Conservation (phyloP, 2,113 vertebrate species). For the Rhinolophus ferrumequinum region DNA sequence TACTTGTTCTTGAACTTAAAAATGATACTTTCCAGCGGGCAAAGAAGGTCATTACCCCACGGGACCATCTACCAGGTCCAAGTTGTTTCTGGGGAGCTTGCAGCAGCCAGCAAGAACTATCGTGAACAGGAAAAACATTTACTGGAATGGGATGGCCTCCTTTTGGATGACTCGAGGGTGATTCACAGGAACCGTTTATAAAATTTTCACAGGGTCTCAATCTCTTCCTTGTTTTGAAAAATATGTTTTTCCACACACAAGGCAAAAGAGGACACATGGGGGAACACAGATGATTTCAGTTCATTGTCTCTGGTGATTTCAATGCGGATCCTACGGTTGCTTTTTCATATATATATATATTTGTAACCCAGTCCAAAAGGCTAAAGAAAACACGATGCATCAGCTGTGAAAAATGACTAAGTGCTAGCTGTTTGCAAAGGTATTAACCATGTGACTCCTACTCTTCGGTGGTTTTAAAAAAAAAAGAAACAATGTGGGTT, state of each 20-base stretch:
- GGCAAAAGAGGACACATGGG: background rate
- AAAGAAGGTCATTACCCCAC: constrained; percentile 74
- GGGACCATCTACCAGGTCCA: constrained; percentile 71
- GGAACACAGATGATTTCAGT: background rate
- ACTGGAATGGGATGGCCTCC: constrained; percentile 71
- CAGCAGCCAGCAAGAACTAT: constrained; percentile 75
- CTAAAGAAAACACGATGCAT: constrained; percentile 11
- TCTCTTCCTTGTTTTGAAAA: constrained; percentile 55
- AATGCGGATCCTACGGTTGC: background rate
- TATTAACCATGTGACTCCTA: background rate
- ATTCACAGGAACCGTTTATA: constrained; percentile 74
- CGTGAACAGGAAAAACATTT: constrained; percentile 79
- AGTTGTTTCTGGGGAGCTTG: constrained; percentile 74
- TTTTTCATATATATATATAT: background rate
- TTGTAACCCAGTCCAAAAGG: background rate
- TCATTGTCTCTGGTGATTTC: background rate
- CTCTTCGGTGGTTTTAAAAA: background rate
- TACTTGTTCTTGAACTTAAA: constrained; percentile 81
- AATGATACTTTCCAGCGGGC: constrained; percentile 79
- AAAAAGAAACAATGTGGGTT: background rate
- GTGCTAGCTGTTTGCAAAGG: background rate
- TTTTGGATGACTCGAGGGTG: constrained; percentile 52
- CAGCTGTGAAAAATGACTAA: constrained; percentile 47
- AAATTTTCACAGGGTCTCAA: constrained; percentile 52
- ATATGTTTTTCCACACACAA: background rate